Evolutionary conservation across 2,797 vertebrate genomes (phyloP), one percentile per base, ranked within the genome.

Genomic region (Pempheris klunzingeri): DNA sequence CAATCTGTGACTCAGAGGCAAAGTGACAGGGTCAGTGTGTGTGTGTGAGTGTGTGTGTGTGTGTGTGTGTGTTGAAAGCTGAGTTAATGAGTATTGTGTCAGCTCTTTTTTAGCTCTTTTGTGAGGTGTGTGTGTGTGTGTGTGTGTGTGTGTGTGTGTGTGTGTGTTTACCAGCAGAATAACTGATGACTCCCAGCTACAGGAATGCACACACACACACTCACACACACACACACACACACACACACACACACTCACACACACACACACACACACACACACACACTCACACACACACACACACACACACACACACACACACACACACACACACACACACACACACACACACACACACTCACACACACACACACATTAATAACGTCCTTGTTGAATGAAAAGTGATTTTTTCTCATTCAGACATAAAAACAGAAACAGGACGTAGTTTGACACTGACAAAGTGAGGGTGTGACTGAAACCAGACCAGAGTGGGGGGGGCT

Each of bases 51-150:
- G 39, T 47, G n/a, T 64, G 39, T 47, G 38, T 47, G 24, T 38
- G 20, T 53, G 26, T 44, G 49, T 52, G 34, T 63, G 24, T 41
- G 44, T 11, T 69, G 46, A 71, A 65, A 38, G 53, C 22, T 2
- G 39, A 66, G 76, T 71, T 75, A 78, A 66, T 78, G 75, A 75
- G 44, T 71, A 50, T 63, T 28, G 36, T 58, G 71, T 75, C 61
- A 62, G 50, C 30, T 71, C 65, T 57, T 75, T 67, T 67, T 75
- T 55, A 62, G 50, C 30, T 71, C 65, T 57, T 75, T 67, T 67
- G 66, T 67, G 43, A 61, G 18, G 41, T 43, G 41, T 30, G 39
- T 63, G 59, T 62, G 59, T 43, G 58, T 60, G 59, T 61, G 32
- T 71, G 39, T 43, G 39, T 28, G 39, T 62, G 59, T 61, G 59